Evolutionary conservation across 2,888 invertebrate species (phyloP).

Genomic region (Notocelia uddmanniana): DNA sequence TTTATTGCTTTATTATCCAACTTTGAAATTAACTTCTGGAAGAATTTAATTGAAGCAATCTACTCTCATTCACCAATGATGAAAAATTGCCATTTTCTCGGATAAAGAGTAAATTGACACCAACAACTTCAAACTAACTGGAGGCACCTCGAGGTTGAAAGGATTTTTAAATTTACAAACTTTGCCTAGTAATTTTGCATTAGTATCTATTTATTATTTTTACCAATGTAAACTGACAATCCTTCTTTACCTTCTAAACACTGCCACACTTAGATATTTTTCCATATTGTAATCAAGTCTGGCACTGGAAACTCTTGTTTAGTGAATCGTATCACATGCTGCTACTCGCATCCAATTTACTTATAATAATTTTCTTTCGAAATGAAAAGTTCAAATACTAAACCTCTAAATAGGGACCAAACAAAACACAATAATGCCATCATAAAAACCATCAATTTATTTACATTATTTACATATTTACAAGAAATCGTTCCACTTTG

Average conservation of each 20-base stretch:
- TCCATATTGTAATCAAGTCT: neutral
- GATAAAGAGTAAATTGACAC: slow-evolving; percentile 11
- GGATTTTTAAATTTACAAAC: neutral
- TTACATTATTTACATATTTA: slow-evolving; percentile 74
- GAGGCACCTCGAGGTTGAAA: neutral
- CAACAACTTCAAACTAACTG: neutral
- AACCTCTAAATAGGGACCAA: too few relatives aligned
- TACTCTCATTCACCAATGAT: slow-evolving; percentile 17
- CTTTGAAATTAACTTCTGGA: slow-evolving; percentile 33
- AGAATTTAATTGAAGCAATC: slow-evolving; percentile 34
- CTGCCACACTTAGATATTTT: too few relatives aligned
- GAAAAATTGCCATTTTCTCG: slow-evolving; percentile 8
- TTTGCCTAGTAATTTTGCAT: too few relatives aligned
- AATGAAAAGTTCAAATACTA: too few relatives aligned
- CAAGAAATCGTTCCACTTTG: slow-evolving; percentile 55
- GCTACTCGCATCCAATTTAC: too few relatives aligned
- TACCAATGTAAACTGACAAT: too few relatives aligned
- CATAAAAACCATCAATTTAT: slow-evolving; percentile 85
- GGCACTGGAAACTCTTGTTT: neutral
- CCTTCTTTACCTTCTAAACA: too few relatives aligned
- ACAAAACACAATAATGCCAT: slow-evolving; percentile 70
- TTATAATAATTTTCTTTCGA: too few relatives aligned
- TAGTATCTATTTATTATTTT: too few relatives aligned
- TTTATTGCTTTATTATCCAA: slow-evolving; percentile 24
- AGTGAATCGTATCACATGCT: neutral